phyloP scores from a whole-genome alignment of 2,888 invertebrate species.

The Drosophila tripunctata region DNA sequence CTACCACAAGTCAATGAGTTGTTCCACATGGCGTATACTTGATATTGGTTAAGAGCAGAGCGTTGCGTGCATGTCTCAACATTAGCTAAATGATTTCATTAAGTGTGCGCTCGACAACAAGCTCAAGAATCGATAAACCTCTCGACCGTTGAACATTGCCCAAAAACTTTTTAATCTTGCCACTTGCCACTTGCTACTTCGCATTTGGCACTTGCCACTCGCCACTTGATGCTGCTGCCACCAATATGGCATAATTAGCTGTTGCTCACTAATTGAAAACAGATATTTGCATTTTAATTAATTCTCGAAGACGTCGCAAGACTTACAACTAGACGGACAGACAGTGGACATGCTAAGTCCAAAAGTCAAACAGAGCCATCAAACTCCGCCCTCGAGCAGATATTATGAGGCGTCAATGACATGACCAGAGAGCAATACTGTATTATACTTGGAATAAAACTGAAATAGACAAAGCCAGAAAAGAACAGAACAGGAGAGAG shows the following conservation, averaged over 20 bases:
- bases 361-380: conserved; percentile 30
- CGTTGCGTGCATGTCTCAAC: conserved; percentile 40
- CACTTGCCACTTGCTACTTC: conserved; percentile 14
- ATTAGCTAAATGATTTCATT: conserved; percentile 73
- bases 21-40: conserved; percentile 71
- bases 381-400: background rate
- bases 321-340: background rate
- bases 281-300: conserved; percentile 55
- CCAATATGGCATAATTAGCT: conserved; percentile 46
- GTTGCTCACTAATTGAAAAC: conserved; percentile 52
- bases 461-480: conserved; percentile 33
- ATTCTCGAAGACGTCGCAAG: conserved; percentile 26
- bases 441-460: conserved; percentile 24
- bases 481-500: background rate
- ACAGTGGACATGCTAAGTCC: conserved; percentile 17
- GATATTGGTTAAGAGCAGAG: conserved; percentile 47
- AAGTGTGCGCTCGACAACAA: conserved; percentile 35
- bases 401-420: conserved; percentile 29
- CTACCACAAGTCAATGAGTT: conserved; percentile 71
- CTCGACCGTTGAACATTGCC: conserved; percentile 8
- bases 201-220: background rate
- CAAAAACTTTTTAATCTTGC: conserved; percentile 40
- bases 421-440: conserved; percentile 25
- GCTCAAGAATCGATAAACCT: conserved; percentile 57
- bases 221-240: conserved; percentile 8